A percentile compares a stretch with the other conserved stretches of the same genome.
phyloP scores from a whole-genome alignment of 2,888 invertebrate species.

The Mantis religiosa region DNA sequence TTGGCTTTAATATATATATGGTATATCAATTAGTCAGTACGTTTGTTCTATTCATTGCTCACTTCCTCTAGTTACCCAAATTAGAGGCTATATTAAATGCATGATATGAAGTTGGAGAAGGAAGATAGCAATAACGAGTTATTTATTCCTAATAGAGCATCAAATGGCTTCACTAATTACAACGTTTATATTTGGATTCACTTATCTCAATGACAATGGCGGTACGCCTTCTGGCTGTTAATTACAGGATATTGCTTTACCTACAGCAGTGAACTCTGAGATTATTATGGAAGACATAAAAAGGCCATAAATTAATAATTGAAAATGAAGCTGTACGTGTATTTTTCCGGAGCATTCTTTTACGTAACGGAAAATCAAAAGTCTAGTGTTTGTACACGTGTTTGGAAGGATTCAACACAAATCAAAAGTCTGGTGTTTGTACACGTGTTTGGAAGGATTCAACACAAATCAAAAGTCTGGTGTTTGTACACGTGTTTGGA shows the following conservation, averaged over 20 bases:
- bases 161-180: not conserved
- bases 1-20: not conserved
- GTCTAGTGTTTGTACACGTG: too few relatives aligned
- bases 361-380: too few relatives aligned
- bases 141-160: not conserved
- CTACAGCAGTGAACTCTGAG: not conserved
- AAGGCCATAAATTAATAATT: too few relatives aligned
- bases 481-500: too few relatives aligned
- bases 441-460: too few relatives aligned
- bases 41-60: not conserved
- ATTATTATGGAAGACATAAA: too few relatives aligned
- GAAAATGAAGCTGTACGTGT: too few relatives aligned
- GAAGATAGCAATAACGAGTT: not conserved
- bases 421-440: too few relatives aligned
- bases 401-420: too few relatives aligned
- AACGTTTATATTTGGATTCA: not conserved
- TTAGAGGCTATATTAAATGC: not conserved
- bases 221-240: not conserved
- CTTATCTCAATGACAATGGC: not conserved
- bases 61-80: not conserved
- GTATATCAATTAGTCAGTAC: not conserved
- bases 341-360: too few relatives aligned
- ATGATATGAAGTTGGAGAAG: not conserved
- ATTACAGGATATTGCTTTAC: not conserved
- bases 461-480: too few relatives aligned